Evolutionary conservation across 2,888 invertebrate genomes (phyloP).

Genomic region (Branchipolynoe longqiensis): DNA sequence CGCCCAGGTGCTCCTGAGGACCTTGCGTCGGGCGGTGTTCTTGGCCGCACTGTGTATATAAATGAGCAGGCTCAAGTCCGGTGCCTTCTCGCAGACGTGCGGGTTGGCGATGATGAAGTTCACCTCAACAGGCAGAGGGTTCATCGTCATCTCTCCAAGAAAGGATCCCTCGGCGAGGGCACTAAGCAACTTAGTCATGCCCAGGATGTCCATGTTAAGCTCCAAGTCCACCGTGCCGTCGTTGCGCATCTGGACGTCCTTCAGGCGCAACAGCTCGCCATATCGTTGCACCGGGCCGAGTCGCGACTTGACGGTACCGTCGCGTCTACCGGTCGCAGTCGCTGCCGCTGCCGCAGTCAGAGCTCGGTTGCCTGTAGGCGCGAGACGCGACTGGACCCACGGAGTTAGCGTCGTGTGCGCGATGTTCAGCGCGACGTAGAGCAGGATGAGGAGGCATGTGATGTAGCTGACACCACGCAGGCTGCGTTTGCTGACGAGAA

Average conservation of each 20-base stretch:
- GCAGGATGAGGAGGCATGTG: neutral
- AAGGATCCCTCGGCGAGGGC: neutral
- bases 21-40: slow-evolving; percentile 65
- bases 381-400: neutral
- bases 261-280: neutral
- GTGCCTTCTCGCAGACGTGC: slow-evolving; percentile 59
- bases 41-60: slow-evolving; percentile 70
- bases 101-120: slow-evolving; percentile 58
- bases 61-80: slow-evolving; percentile 62
- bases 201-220: slow-evolving; percentile 1
- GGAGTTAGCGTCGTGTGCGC: neutral
- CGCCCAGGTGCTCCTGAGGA: slow-evolving; percentile 71
- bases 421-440: slow-evolving; percentile 45
- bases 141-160: slow-evolving; percentile 34
- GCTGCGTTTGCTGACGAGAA: neutral
- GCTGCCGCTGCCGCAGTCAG: neutral
- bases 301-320: neutral
- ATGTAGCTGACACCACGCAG: neutral
- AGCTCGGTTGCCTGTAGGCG: neutral
- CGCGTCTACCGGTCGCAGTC: neutral
- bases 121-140: slow-evolving; percentile 17
- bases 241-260: slow-evolving; percentile 9
- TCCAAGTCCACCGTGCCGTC: slow-evolving; percentile 46
- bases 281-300: too few species aligned
- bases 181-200: slow-evolving; percentile 1